Evolutionary conservation across 2,888 invertebrate genomes (phyloP).

Genomic region (Odontocerum albicorne): DNA sequence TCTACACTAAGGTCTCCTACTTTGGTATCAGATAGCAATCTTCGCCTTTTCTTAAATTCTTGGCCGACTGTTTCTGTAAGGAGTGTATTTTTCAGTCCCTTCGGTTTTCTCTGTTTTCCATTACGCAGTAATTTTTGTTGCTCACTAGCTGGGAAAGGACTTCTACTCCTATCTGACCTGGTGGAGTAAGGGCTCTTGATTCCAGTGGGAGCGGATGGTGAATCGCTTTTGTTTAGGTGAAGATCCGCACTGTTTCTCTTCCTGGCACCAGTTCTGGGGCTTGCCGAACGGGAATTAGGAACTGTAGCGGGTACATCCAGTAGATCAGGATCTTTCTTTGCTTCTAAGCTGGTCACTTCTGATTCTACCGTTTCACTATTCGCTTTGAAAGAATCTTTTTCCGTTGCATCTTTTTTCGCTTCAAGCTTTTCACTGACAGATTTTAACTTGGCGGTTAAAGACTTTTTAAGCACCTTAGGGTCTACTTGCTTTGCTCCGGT

Average conservation of each 20-base stretch:
- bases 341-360: conserved; percentile 51
- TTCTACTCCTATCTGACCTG: conserved; percentile 60
- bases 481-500: conserved; percentile 32
- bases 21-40: conserved; percentile 58
- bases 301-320: conserved; percentile 46
- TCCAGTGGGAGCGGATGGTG: conserved; percentile 48
- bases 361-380: conserved; percentile 45
- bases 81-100: conserved; percentile 51
- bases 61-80: conserved; percentile 62
- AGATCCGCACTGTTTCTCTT: conserved; percentile 54
- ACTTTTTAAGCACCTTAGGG: conserved; percentile 40
- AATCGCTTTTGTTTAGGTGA: conserved; percentile 54
- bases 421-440: conserved; percentile 42
- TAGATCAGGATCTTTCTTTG: conserved; percentile 50
- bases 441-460: conserved; percentile 44
- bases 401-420: conserved; percentile 18
- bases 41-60: conserved; percentile 51
- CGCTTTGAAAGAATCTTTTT: conserved; percentile 7
- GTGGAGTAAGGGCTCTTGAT: conserved; percentile 63
- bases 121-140: conserved; percentile 62
- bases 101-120: conserved; percentile 63
- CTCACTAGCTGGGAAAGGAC: conserved; percentile 45
- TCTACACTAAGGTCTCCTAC: conserved; percentile 33
- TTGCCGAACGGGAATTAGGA: conserved; percentile 52
- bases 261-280: conserved; percentile 50